Percentiles rank a stretch among this genome's conserved stretches.
phyloP scores from a whole-genome alignment of 1,140 invertebrate genomes.

The Drosophila orosa region DNA sequence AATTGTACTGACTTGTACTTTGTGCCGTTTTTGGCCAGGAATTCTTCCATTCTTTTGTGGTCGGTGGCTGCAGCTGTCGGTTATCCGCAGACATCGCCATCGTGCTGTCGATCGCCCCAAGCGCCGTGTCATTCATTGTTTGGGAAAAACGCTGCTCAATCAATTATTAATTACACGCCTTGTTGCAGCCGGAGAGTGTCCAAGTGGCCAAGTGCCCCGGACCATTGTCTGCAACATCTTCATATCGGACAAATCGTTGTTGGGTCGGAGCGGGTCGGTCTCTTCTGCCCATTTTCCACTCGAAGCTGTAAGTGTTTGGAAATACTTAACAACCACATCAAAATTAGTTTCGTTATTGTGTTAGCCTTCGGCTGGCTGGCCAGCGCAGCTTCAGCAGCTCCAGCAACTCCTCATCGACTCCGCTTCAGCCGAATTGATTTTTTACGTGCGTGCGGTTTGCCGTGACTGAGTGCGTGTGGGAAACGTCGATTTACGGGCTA shows the following conservation, averaged over 20 bases:
- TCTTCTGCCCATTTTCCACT: constrained; percentile 50
- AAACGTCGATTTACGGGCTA: constrained; percentile 41
- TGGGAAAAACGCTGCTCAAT: constrained; percentile 60
- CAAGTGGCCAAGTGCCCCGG: constrained; percentile 47
- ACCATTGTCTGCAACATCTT: constrained; percentile 71
- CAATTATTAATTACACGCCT: constrained; percentile 81
- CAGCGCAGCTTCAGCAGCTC: constrained; percentile 6
- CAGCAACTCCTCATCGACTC: constrained; percentile 30
- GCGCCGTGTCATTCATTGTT: constrained; percentile 65
- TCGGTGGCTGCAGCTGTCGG: constrained; percentile 14
- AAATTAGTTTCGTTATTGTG: constrained; percentile 82
- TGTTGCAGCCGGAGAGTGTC: constrained; percentile 48
- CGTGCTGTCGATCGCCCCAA: constrained; percentile 34
- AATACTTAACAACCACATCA: constrained; percentile 81
- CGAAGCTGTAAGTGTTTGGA: constrained; percentile 67
- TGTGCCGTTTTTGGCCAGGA: constrained; percentile 65
- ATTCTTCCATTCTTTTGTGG: constrained; percentile 17
- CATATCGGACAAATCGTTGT: constrained; percentile 42
- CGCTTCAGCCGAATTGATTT: constrained; percentile 69
- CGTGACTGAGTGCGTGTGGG: constrained; percentile 68
- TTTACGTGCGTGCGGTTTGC: constrained; percentile 73
- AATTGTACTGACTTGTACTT: constrained; percentile 57
- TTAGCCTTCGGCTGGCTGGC: constrained; percentile 67
- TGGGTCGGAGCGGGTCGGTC: constrained; percentile 2
- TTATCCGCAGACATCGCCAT: constrained; percentile 32